phyloP scores from a whole-genome alignment of 2,888 invertebrate genomes.

The Tipula unca region DNA sequence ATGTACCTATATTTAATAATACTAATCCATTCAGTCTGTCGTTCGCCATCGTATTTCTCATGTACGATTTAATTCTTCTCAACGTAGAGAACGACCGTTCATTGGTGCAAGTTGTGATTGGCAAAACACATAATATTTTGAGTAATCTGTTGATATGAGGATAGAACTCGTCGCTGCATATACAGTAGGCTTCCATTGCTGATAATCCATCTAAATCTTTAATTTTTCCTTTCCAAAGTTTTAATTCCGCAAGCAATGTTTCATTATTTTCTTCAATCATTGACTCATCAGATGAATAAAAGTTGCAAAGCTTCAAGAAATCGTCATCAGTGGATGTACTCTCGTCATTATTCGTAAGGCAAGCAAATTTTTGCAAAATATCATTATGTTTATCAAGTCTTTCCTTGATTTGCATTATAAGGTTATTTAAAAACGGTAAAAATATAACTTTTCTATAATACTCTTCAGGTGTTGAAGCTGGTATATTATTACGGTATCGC shows the following conservation, averaged over 20 bases:
- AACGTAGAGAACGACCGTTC: not conserved
- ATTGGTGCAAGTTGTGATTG: not conserved
- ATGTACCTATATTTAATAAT: constrained; percentile 8
- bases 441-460: constrained; percentile 9
- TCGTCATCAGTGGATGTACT: not conserved
- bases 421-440: not conserved
- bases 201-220: not conserved
- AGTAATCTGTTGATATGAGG: too few relatives aligned
- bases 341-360: not conserved
- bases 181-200: not conserved
- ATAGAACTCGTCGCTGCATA: too few relatives aligned
- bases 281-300: not conserved
- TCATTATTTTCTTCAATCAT: not conserved
- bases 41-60: not conserved
- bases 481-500: not conserved
- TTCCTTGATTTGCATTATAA: not conserved
- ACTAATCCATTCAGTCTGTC: not conserved
- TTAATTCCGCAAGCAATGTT: not conserved
- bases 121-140: not conserved
- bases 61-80: not conserved
- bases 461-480: not conserved
- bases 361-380: not conserved
- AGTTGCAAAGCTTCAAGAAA: not conserved
- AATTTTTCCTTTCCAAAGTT: not conserved
- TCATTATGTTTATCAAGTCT: not conserved